phyloP scores from a whole-genome alignment of 1,140 invertebrate genomes.

The Rhagoletis zephyria region DNA sequence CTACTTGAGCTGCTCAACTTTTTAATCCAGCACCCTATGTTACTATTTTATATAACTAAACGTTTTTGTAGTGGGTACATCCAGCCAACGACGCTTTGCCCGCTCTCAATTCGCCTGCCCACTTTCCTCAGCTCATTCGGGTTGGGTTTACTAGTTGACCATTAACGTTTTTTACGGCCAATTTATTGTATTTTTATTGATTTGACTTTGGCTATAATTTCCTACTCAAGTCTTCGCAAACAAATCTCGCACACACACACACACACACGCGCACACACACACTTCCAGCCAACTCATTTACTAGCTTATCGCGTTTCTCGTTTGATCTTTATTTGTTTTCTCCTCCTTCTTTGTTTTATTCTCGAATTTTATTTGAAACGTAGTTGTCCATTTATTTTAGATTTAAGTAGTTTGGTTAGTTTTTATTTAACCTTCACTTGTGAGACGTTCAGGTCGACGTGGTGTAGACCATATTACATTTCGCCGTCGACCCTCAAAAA shows the following conservation, averaged over 20 bases:
- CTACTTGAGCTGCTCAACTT: background rate
- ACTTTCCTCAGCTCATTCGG: background rate
- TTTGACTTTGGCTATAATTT: slow-evolving; percentile 59
- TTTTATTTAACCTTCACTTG: background rate
- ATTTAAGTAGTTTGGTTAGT: background rate
- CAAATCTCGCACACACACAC: background rate
- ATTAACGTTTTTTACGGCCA: slow-evolving; percentile 54
- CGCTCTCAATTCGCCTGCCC: background rate
- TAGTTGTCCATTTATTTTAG: background rate
- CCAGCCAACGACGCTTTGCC: background rate
- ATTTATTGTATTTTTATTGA: slow-evolving; percentile 58
- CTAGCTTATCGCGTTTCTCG: background rate
- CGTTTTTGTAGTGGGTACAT: background rate
- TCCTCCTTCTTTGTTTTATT: background rate
- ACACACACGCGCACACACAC: background rate
- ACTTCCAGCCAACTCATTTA: slow-evolving; percentile 4
- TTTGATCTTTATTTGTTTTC: background rate
- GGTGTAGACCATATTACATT: background rate
- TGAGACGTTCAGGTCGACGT: background rate
- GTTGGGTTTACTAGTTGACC: slow-evolving; percentile 17
- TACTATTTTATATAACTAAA: background rate
- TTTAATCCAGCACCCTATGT: background rate
- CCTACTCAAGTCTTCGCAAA: background rate
- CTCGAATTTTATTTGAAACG: background rate
- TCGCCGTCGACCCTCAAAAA: background rate